Evolutionary conservation across 2,113 vertebrate species (phyloP).

Genomic region (Salvelinus namaycush): DNA sequence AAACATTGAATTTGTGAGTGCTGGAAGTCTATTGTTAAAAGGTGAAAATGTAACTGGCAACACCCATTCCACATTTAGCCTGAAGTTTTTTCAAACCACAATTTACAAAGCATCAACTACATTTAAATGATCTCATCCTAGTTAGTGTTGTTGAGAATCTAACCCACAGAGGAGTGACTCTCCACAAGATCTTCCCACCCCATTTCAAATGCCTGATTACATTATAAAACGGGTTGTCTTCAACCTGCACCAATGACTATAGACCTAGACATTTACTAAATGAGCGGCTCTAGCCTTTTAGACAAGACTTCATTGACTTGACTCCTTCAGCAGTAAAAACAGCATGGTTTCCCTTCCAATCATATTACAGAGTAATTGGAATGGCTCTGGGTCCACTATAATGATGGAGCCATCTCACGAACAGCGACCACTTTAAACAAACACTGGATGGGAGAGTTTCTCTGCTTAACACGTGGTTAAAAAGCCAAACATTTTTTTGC

Average conservation of each 20-base stretch:
- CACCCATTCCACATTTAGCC: too few species aligned
- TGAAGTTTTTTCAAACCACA: too few species aligned
- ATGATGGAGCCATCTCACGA: slow-evolving; percentile 10
- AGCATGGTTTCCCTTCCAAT: not conserved
- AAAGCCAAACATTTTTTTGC: not conserved
- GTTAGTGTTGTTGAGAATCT: not conserved
- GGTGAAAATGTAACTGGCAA: too few species aligned
- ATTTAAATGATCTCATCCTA: not conserved
- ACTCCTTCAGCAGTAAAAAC: slow-evolving; percentile 4
- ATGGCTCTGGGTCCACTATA: not conserved
- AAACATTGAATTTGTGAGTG: too few species aligned
- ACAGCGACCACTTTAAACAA: slow-evolving; percentile 6
- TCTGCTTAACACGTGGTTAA: not conserved
- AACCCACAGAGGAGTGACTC: not conserved
- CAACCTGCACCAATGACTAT: not conserved
- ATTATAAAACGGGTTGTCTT: not conserved
- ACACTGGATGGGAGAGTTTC: not conserved
- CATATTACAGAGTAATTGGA: not conserved
- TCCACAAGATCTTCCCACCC: not conserved
- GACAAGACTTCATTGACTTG: not conserved
- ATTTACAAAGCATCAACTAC: not conserved
- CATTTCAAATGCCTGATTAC: not conserved
- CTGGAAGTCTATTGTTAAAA: too few species aligned
- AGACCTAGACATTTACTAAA: not conserved
- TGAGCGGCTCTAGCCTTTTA: not conserved